These are phyloP conservation scores for Excalfactoria chinensis DNA, from an alignment of 2,113 vertebrate genomes.

Conservation along the genomic window DNA sequence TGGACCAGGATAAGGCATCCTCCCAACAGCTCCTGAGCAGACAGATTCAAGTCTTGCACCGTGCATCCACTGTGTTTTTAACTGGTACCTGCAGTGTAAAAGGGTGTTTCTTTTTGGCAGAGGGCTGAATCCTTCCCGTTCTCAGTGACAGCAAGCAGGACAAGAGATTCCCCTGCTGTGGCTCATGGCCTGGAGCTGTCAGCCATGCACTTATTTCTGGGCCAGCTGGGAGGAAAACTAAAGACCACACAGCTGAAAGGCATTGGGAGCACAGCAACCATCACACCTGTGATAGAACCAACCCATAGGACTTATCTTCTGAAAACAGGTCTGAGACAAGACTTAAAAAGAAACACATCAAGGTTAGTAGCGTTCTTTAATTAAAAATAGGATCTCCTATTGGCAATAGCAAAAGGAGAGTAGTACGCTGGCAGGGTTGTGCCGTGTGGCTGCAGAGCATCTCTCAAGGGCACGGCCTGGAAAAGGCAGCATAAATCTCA, in stretches of 20 bases:
- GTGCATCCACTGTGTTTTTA: background rate
- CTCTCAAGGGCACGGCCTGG: background rate
- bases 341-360: background rate
- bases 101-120: background rate
- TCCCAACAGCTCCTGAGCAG: background rate
- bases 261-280: background rate
- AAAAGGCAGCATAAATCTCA: background rate
- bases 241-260: background rate
- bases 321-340: background rate
- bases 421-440: accelerated
- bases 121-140: background rate
- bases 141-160: background rate
- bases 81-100: accelerated
- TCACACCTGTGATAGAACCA: accelerated
- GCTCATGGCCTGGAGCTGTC: background rate
- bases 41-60: background rate
- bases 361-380: background rate
- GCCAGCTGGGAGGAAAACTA: background rate
- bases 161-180: background rate
- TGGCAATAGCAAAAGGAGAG: background rate
- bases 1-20: background rate
- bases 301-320: background rate
- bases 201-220: background rate
- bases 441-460: accelerated
- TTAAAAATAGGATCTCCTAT: background rate